phyloP scores from a whole-genome alignment of 2,888 invertebrate genomes.

The Frankliniella intonsa region DNA sequence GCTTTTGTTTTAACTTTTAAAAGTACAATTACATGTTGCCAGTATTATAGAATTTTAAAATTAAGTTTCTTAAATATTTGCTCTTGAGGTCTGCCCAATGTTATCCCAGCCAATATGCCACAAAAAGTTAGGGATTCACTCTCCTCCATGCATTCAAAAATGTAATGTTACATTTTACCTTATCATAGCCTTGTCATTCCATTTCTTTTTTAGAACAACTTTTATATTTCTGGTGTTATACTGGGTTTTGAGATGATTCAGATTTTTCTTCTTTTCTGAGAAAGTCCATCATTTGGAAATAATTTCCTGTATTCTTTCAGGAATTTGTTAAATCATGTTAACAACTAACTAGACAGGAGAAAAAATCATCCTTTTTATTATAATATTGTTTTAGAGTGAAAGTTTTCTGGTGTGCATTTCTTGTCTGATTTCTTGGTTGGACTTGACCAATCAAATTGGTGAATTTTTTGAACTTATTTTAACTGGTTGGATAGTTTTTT shows the following conservation, averaged over 20 bases:
- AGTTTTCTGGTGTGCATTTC: slow-evolving; percentile 14
- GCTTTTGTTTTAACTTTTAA: background rate
- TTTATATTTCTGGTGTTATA: background rate
- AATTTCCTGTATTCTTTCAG: background rate
- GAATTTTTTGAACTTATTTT: slow-evolving; percentile 21
- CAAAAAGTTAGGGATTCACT: background rate
- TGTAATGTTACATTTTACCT: background rate
- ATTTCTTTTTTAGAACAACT: background rate
- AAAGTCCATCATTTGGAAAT: background rate
- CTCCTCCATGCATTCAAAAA: background rate
- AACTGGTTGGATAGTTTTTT: slow-evolving; percentile 14
- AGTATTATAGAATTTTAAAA: slow-evolving; percentile 1
- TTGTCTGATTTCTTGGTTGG: slow-evolving; percentile 24
- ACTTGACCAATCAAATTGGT: slow-evolving; percentile 13
- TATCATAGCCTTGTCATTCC: background rate
- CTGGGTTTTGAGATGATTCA: background rate
- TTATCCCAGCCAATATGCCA: no score
- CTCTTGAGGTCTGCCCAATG: no score
- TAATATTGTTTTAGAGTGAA: slow-evolving; percentile 2
- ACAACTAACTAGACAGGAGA: background rate
- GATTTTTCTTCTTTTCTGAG: background rate
- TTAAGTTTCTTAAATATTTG: background rate
- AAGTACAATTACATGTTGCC: slow-evolving; percentile 11
- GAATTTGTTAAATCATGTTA: background rate
- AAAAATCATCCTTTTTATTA: background rate